phyloP scores from a whole-genome alignment of 2,888 invertebrate species.

The Hylaea fasciaria region DNA sequence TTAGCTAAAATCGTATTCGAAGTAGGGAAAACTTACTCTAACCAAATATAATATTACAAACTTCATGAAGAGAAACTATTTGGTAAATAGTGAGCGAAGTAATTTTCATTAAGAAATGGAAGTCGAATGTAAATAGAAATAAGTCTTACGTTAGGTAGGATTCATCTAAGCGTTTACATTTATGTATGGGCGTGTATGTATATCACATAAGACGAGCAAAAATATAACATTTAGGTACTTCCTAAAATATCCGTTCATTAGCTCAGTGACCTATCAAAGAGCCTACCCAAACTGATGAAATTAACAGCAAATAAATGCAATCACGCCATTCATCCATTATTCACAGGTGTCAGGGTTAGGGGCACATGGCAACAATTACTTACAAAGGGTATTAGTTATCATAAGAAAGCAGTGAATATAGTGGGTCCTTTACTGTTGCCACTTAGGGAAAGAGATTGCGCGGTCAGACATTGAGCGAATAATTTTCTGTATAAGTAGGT shows the following conservation, averaged over 20 bases:
- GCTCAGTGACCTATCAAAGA: neutral
- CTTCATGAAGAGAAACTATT: too few species aligned
- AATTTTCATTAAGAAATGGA: too few species aligned
- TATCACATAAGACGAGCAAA: too few species aligned
- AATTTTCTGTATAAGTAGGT: neutral
- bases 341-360: constrained; percentile 56
- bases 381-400: constrained; percentile 60
- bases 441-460: constrained; percentile 57
- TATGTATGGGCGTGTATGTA: too few species aligned
- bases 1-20: too few species aligned
- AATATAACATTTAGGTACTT: neutral
- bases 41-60: too few species aligned
- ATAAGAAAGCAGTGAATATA: constrained; percentile 58
- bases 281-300: constrained; percentile 17
- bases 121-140: too few species aligned
- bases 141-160: too few species aligned
- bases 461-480: constrained; percentile 33
- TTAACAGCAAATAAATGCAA: constrained; percentile 40
- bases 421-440: constrained; percentile 61
- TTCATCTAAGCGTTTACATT: too few species aligned
- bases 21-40: too few species aligned
- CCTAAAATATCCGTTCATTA: neutral
- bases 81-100: too few species aligned
- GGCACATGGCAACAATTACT: constrained; percentile 61
- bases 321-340: constrained; percentile 53